A percentile compares a stretch with the other conserved stretches of the same genome.
phyloP scores from a whole-genome alignment of 2,797 vertebrate species.

The Sorex maritimensis region DNA sequence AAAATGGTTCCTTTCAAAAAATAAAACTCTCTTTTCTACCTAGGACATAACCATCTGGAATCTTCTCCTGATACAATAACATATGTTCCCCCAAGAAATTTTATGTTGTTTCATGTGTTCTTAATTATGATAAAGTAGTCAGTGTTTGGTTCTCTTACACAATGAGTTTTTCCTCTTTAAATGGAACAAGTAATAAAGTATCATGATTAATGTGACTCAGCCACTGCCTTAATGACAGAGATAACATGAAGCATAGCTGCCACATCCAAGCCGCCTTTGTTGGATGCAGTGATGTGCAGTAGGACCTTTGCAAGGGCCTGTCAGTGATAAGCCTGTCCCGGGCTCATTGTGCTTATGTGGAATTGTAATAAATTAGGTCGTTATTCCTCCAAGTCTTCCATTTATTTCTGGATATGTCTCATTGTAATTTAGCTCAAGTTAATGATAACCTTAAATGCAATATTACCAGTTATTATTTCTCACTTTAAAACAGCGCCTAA shows the following conservation, averaged over 20 bases:
- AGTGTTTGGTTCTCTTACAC: not conserved
- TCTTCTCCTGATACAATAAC: not conserved
- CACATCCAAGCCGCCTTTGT: not conserved
- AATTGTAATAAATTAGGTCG: slow-evolving; percentile 65
- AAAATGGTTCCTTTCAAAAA: slow-evolving; percentile 11
- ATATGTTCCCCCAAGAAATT: not conserved
- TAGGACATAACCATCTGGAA: not conserved
- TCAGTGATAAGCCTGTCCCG: not conserved
- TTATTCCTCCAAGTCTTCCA: slow-evolving; percentile 66
- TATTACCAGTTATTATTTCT: slow-evolving; percentile 71
- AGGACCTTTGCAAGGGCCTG: not conserved
- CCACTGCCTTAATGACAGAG: slow-evolving; percentile 45
- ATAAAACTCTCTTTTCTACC: not conserved
- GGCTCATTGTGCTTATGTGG: not conserved
- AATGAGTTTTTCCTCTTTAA: slow-evolving; percentile 30
- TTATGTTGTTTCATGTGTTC: not conserved
- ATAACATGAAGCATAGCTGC: not conserved
- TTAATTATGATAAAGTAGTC: slow-evolving; percentile 56
- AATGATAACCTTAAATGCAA: slow-evolving; percentile 61
- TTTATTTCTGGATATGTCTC: slow-evolving; percentile 74
- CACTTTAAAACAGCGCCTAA: slow-evolving; percentile 46
- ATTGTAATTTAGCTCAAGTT: slow-evolving; percentile 65
- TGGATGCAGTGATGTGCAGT: not conserved
- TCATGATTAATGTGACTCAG: slow-evolving; percentile 30
- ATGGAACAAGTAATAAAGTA: slow-evolving; percentile 17